Percentiles rank a stretch among this genome's conserved stretches.
phyloP scores from a whole-genome alignment of 2,113 vertebrate species.

The Callionymus lyra region DNA sequence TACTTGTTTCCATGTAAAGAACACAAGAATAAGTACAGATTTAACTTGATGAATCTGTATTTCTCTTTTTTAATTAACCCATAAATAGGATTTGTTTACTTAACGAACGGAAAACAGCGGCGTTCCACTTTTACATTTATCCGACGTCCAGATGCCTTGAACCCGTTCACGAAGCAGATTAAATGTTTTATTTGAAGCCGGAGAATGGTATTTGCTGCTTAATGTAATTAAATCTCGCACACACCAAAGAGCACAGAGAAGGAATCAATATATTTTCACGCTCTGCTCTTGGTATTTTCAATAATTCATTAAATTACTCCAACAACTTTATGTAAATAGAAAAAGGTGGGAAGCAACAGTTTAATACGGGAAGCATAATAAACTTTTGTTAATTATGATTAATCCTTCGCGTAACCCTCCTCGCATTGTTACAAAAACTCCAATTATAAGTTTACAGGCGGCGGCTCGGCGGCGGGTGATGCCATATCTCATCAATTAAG shows the following conservation, averaged over 20 bases:
- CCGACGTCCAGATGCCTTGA: no score
- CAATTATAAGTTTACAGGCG: slow-evolving; percentile 66
- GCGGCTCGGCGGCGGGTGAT: slow-evolving; percentile 55
- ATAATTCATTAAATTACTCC: slow-evolving; percentile 49
- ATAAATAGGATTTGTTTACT: no score
- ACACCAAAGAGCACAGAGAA: slow-evolving; percentile 4
- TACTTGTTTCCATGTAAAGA: no score
- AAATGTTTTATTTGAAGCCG: no score
- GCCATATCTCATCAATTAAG: slow-evolving; percentile 63
- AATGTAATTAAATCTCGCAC: no score
- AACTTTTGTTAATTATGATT: slow-evolving; percentile 63
- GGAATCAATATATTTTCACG: slow-evolving; percentile 34
- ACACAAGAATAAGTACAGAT: no score
- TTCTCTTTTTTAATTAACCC: no score
- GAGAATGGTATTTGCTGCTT: no score
- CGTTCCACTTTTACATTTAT: no score
- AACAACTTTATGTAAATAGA: slow-evolving; percentile 53
- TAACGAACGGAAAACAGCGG: no score
- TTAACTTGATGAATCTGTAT: no score
- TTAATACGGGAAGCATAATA: slow-evolving; percentile 55
- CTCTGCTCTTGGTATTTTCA: slow-evolving; percentile 52
- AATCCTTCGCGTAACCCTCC: slow-evolving; percentile 59
- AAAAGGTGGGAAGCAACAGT: slow-evolving; percentile 57
- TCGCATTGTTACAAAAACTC: slow-evolving; percentile 61
- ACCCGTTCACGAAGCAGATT: no score